Percentiles rank a stretch among this genome's conserved stretches.
These are phyloP conservation scores for Tachina grossa DNA, from an alignment of 2,888 invertebrate genomes.

Conservation along the genomic window DNA sequence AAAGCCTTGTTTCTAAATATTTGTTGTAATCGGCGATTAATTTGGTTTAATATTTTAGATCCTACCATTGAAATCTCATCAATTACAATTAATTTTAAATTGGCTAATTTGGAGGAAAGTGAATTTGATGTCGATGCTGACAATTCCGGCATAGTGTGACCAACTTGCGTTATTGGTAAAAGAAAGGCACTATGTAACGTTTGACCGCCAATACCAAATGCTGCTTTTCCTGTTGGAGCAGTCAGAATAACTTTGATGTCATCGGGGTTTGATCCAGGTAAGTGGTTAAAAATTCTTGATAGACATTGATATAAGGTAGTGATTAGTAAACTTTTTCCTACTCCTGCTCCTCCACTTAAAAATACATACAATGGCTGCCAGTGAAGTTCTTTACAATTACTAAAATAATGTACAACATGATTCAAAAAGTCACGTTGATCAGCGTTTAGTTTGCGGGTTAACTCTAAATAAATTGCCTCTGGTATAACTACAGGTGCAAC, in stretches of 20 bases:
- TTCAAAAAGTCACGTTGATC: background rate
- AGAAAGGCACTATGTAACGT: background rate
- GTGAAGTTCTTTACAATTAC: background rate
- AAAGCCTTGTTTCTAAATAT: background rate
- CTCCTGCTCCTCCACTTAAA: background rate
- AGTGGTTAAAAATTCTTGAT: conserved; percentile 9
- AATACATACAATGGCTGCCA: background rate
- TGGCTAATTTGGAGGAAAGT: background rate
- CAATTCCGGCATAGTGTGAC: background rate
- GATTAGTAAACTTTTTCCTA: background rate
- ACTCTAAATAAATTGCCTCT: background rate
- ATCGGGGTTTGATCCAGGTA: conserved; percentile 34
- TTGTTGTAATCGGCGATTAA: conserved; percentile 15
- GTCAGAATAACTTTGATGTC: conserved; percentile 32
- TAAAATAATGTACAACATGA: background rate
- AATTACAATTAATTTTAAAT: conserved; percentile 18
- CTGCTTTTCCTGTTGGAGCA: conserved; percentile 46
- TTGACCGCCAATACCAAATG: conserved; percentile 48
- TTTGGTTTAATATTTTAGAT: background rate
- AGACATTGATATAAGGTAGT: background rate
- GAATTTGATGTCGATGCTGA: background rate
- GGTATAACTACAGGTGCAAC: background rate
- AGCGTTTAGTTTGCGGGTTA: background rate
- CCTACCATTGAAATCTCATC: conserved; percentile 39
- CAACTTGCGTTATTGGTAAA: conserved; percentile 6